Evolutionary conservation across 53 echinoderm and acorn worm genomes (phyloP), one percentile per base, ranked within the genome.

Genomic region (Actinopyga echinites): DNA sequence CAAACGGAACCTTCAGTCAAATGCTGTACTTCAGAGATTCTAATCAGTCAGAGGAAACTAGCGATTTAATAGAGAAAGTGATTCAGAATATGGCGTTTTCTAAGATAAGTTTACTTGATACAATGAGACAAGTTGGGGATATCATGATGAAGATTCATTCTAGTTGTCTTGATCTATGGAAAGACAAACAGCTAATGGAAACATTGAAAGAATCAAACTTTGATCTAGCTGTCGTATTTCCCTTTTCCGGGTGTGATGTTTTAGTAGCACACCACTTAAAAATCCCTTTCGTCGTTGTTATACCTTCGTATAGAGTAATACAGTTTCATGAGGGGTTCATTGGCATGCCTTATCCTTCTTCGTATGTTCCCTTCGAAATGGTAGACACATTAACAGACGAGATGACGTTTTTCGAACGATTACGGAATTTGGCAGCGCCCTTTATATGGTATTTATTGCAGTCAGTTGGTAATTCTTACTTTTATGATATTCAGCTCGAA

Each of bases 291-390:
- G 64, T 43, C 4, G 79, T 89, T 5, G n/a, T 84, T 1, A 13
- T 59, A 1, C 84, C 84, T 0, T 42, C 69, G 8, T 15, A 56
- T 15, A 26, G 89, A 25, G 6, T 52, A 6, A 84, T 79, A 1
- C 32, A 44, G 8, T 84, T 65, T 24, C 79, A 84, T 40, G 89
- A 89, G 37, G 88, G 79, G 4, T 59, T 23, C 25, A 33, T 77
- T 19, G 88, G 88, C 6, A 78, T 88, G 35, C 88, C 88, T 5
- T 74, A 37, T 0, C 88, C 88, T 55, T 22, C 55, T 0, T 74
- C 88, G 0, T 88, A 88, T 57, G 88, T 88, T 20, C 88, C 88
- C 12, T 88, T 83, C 22, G 54, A 71, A 37, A 25, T 65, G 7
- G 17, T 55, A 6, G 38, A 40, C 24, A 5, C 28, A 0, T 31